phyloP scores from a whole-genome alignment of 2,797 vertebrate species.

The Sebastes diploproa region DNA sequence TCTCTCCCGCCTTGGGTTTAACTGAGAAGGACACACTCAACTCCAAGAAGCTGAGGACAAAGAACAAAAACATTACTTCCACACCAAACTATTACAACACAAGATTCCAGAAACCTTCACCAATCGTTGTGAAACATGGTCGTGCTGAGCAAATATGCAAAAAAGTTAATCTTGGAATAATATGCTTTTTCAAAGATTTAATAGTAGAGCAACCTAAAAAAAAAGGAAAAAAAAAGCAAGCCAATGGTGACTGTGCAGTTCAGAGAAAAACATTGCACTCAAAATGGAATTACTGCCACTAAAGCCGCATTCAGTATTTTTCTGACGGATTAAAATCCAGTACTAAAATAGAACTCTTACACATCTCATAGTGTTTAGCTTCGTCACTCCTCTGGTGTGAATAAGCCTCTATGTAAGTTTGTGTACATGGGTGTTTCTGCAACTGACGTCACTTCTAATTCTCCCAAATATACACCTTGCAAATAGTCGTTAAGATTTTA shows the following conservation, averaged over 20 bases:
- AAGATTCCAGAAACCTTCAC: slow-evolving; percentile 58
- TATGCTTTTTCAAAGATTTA: slow-evolving; percentile 47
- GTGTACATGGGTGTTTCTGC: not conserved
- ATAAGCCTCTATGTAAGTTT: not conserved
- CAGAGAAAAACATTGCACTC: slow-evolving; percentile 20
- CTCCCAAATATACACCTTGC: too few relatives aligned
- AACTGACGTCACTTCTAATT: too few relatives aligned
- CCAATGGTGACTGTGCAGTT: slow-evolving; percentile 41
- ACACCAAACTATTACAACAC: slow-evolving; percentile 67
- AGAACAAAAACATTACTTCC: slow-evolving; percentile 65
- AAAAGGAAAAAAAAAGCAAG: slow-evolving; percentile 25
- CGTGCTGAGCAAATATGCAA: slow-evolving; percentile 41
- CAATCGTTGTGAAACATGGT: slow-evolving; percentile 65
- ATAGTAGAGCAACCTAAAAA: slow-evolving; percentile 17
- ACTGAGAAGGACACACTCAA: slow-evolving; percentile 92
- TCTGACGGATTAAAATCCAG: slow-evolving; percentile 4
- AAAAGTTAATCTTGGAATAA: slow-evolving; percentile 67
- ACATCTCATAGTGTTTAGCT: not conserved
- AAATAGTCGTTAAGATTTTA: too few relatives aligned
- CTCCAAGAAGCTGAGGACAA: slow-evolving; percentile 91
- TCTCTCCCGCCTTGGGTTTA: slow-evolving; percentile 94
- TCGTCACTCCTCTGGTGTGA: not conserved
- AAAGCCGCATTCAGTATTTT: slow-evolving; percentile 5
- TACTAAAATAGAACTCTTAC: slow-evolving; percentile 15
- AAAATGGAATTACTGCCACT: slow-evolving; percentile 20